Evolutionary conservation across 30 jellyfish, hydroid and myxozoan genomes (phyloP), one percentile per base, ranked within the genome.

Genomic region (Hydractinia symbiolongicarpus): DNA sequence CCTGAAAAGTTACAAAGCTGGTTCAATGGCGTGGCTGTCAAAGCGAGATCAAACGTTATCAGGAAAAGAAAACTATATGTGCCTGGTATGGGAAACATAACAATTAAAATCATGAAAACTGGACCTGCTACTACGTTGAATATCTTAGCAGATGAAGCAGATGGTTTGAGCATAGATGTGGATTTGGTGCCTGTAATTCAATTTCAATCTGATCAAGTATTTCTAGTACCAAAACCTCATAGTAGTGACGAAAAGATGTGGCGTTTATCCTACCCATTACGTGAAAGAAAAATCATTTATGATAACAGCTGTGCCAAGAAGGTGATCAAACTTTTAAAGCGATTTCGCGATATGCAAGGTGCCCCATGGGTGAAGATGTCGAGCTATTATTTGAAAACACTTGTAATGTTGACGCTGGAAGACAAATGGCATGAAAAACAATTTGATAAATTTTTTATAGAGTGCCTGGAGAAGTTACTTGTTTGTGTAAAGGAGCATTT

Each of bases 291-390:
- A 14, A 81, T 81, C 5, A 9, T 81, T 58, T 53, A 81, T 50
- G 76, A 81, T 55, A n/a, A 60, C 21, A 74, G 82, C 82, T 81
- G 88, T 81, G 88, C 88, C 5, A 81, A 81, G 70, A 67, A 58
- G 61, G 82, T 81, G 16, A 30, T 81, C 50, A 66, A 68, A 53
- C 52, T 68, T 13, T 73, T 81, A 19, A 81, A 81, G 82, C 53
- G 79, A 56, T 58, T 81, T 66, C 88, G 88, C 8, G 88, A 81
- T 57, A 70, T 50, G 69, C 88, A 81, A 50, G 82, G 82, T 20
- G 74, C 74, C 19, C 74, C 74, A 13, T 64, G 74, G 74, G 52
- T 66, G 40, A 15, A 67, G 17, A 72, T 81, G 14, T 54, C 82
- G 15, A 81, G 82, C 53, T 81, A 81, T 60, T 70, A 81, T 51